These are phyloP conservation scores for Salmo trutta DNA, from an alignment of 2,797 vertebrate species.

Conservation along the genomic window DNA sequence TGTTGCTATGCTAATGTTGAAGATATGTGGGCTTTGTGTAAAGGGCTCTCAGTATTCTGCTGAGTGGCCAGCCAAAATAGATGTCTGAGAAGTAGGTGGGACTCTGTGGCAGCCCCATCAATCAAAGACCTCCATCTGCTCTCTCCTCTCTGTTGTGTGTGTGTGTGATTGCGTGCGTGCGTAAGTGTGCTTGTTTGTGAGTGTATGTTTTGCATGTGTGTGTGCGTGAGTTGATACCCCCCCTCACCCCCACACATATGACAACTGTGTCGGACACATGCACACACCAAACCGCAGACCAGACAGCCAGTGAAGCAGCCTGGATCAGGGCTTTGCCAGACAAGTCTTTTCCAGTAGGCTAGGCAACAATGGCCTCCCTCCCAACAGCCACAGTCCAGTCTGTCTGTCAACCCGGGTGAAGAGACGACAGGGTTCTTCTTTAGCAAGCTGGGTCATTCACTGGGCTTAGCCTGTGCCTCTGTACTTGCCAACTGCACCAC, in stretches of 20 bases:
- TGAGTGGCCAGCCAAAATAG: background rate
- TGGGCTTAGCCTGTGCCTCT: background rate
- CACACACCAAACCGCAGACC: background rate
- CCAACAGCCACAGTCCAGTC: background rate
- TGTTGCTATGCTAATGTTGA: too few species aligned
- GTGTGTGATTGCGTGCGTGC: background rate
- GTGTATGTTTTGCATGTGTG: background rate
- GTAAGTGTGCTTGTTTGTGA: slow-evolving; percentile 1
- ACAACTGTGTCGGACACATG: slow-evolving; percentile 26
- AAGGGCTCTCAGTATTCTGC: slow-evolving; percentile 1
- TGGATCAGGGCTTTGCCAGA: background rate
- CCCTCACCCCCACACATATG: background rate
- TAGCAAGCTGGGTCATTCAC: background rate
- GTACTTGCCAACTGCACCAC: background rate
- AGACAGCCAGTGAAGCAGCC: background rate
- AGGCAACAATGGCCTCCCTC: background rate
- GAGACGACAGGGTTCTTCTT: too few species aligned
- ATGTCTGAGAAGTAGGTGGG: background rate
- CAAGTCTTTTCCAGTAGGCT: background rate
- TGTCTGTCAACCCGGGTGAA: background rate
- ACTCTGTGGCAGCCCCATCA: background rate
- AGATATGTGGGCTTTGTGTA: too few species aligned
- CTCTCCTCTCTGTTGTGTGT: background rate
- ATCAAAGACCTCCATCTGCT: background rate
- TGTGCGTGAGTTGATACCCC: slow-evolving; percentile 19